Evolutionary conservation across 2,797 vertebrate genomes (phyloP).

Genomic region (Chanos chanos): DNA sequence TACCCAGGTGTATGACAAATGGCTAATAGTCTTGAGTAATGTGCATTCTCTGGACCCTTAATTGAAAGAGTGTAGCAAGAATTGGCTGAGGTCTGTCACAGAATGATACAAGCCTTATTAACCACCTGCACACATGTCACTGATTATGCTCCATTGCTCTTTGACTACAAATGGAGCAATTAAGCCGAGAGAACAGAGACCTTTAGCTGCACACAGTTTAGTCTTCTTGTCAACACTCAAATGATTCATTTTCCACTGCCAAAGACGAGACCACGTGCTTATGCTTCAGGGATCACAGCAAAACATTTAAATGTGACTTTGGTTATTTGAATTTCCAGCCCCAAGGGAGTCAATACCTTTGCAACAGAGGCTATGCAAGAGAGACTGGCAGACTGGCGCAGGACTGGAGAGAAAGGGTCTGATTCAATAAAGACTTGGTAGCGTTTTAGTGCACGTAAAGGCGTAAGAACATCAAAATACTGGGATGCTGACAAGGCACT

Average conservation of each 20-base stretch:
- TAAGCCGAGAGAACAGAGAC: neutral
- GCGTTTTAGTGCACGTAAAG: no score
- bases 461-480: no score
- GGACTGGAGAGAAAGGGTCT: no score
- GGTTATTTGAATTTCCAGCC: neutral
- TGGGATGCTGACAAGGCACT: no score
- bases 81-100: neutral
- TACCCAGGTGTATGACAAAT: neutral
- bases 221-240: neutral
- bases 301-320: constrained; percentile 1
- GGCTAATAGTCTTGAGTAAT: neutral
- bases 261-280: neutral
- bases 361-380: no score
- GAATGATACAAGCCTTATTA: neutral
- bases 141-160: neutral
- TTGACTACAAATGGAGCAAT: constrained; percentile 4
- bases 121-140: neutral
- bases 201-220: neutral
- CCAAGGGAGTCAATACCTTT: neutral
- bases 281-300: neutral
- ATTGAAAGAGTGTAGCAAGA: constrained; percentile 6
- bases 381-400: no score
- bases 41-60: neutral
- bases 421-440: no score
- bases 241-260: neutral